Percentiles rank a stretch among this genome's conserved stretches.
phyloP scores from a whole-genome alignment of 2,797 vertebrate species.

The Varecia variegata region DNA sequence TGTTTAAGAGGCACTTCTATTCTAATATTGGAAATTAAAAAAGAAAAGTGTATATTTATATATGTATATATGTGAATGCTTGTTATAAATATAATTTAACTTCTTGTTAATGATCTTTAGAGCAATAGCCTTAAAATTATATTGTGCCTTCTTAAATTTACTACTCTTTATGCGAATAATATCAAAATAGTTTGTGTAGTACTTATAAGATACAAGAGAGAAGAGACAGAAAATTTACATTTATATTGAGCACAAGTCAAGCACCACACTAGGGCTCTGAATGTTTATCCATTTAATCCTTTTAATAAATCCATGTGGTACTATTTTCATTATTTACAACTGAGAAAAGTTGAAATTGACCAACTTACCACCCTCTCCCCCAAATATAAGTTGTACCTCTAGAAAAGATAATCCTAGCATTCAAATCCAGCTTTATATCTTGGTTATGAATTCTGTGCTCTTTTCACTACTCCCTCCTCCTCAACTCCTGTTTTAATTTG shows the following conservation, averaged over 20 bases:
- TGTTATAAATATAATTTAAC: slow-evolving; percentile 19
- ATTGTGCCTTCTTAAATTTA: not conserved
- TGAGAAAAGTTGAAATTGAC: not conserved
- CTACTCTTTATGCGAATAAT: not conserved
- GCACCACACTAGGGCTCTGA: not conserved
- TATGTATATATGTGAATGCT: not conserved
- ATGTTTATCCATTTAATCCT: not conserved
- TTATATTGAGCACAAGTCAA: not conserved
- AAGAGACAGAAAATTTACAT: not conserved
- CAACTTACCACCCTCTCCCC: not conserved
- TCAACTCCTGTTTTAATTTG: not conserved
- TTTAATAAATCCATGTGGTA: not conserved
- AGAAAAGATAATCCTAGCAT: not conserved
- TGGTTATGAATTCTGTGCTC: not conserved
- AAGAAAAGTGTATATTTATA: not conserved
- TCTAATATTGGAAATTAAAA: not conserved
- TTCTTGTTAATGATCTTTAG: not conserved
- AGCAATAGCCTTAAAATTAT: slow-evolving; percentile 1
- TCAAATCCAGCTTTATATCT: not conserved
- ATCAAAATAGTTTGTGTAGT: not conserved
- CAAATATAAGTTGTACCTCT: not conserved
- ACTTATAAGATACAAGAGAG: not conserved
- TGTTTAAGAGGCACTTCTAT: not conserved
- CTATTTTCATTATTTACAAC: not conserved
- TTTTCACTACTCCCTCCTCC: not conserved